Evolutionary conservation across 2,113 vertebrate genomes (phyloP).

Genomic region (Erpornis zantholeuca): DNA sequence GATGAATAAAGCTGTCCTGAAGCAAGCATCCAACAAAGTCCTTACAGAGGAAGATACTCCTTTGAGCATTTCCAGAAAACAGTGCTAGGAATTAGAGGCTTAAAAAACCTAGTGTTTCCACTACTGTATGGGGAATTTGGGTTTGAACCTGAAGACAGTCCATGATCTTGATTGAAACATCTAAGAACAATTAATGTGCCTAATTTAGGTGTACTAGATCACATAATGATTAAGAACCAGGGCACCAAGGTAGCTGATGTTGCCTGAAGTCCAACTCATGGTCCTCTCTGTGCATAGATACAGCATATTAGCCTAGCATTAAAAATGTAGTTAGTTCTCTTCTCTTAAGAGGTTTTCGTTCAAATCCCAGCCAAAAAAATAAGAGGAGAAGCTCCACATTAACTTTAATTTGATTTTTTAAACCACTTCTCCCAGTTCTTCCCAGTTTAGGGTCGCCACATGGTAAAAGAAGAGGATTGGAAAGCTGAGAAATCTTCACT

Average conservation of each 20-base stretch:
- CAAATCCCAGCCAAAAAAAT: neutral
- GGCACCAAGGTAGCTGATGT: neutral
- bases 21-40: neutral
- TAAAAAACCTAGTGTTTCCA: neutral
- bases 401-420: neutral
- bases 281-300: neutral
- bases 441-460: neutral
- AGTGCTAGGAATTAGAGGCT: neutral
- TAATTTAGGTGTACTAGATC: neutral
- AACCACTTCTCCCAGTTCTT: neutral
- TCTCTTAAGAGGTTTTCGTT: neutral
- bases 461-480: neutral
- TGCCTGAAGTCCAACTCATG: neutral
- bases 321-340: neutral
- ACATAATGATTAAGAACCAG: neutral
- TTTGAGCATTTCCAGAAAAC: neutral
- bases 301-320: neutral
- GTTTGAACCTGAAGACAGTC: neutral
- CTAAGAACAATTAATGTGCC: neutral
- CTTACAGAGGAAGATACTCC: neutral
- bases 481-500: neutral
- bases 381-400: neutral
- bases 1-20: neutral
- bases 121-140: neutral
- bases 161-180: neutral